These are phyloP conservation scores for Alviniconcha marisindica DNA, from an alignment of 1,140 invertebrate genomes.

Conservation along the genomic window DNA sequence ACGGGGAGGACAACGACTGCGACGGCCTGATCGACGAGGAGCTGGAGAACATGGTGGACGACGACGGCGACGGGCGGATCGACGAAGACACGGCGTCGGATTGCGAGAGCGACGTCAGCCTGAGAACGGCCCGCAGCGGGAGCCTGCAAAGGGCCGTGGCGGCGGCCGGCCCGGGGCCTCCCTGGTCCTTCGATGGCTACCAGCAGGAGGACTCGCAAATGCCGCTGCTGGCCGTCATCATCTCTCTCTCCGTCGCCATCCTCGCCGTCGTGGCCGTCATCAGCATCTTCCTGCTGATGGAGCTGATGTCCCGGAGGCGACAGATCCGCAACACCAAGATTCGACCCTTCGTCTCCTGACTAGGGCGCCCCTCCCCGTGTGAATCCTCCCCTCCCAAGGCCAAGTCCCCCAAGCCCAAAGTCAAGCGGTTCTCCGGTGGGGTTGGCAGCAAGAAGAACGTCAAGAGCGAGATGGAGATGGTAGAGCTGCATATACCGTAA, in stretches of 20 bases:
- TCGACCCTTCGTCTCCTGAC: conserved; percentile 55
- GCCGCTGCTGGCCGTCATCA: conserved; percentile 53
- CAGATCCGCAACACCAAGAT: conserved; percentile 57
- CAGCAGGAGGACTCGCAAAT: conserved; percentile 40
- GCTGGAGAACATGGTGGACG: conserved; percentile 25
- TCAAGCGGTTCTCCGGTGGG: background rate
- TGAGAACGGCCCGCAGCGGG: background rate
- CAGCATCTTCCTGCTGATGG: conserved; percentile 48
- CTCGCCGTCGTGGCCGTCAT: conserved; percentile 53
- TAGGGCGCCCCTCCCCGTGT: conserved; percentile 13
- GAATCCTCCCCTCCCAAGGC: background rate
- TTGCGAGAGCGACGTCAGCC: background rate
- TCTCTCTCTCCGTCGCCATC: conserved; percentile 53
- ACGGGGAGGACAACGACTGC: conserved; percentile 37
- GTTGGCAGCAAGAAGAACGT: background rate
- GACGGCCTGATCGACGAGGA: conserved; percentile 35
- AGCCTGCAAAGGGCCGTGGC: background rate
- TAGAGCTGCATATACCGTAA: conserved; percentile 18
- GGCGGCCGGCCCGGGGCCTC: background rate
- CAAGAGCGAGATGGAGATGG: conserved; percentile 24
- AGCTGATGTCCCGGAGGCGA: conserved; percentile 44
- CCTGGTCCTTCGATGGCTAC: conserved; percentile 17
- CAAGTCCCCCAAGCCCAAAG: background rate
- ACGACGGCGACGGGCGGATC: conserved; percentile 20
- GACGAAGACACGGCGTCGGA: conserved; percentile 29